Evolutionary conservation across 2,797 vertebrate species (phyloP), one percentile per base, ranked within the genome.

Genomic region (Amphiprion clarkii): DNA sequence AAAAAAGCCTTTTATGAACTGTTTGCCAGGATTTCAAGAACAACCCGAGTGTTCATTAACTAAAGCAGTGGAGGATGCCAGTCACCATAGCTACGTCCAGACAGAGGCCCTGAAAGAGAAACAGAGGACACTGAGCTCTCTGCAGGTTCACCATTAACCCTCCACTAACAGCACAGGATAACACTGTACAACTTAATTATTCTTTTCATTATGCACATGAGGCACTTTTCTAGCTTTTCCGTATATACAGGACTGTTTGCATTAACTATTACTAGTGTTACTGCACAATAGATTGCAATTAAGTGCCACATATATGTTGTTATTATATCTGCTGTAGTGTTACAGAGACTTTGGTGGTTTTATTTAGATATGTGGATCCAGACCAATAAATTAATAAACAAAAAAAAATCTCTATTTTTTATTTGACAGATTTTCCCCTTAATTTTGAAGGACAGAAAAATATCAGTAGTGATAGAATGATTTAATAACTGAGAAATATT

Each of bases 111-210:
- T 95, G 5, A 81, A 68, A 5, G 85, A 92, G 46, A 91, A 88
- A 48, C 64, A 83, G 53, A 77, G 44, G 51, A 76, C 39, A 0
- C 88, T 94, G 25, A 36, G 42, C 52, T 48, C 52, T 17, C 59
- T 94, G 16, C 88, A 95, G 95, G 93, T 95, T 64, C 14, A 71
- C 17, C 3, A 71, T 57, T 17, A 58, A 6, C 9, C 19, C 51
- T 51, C 12, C 3, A 42, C 2, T 17, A 23, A 0, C 3, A 4
- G 4, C 42, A 19, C 1, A 36, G 25, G 6, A 5, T 16, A 55
- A 33, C 11, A 10, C 9, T 5, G 2, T 11, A 46, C 13, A 57
- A 67, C 29, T 9, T 5, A 17, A n/a, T 0, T n/a, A 16, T 17
- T 31, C 5, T 27, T n/a, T 59, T 17, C 10, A 52, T 44, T 44